These are phyloP conservation scores for Poecilia velifera DNA, from an alignment of 2,797 vertebrate genomes.

Conservation along the genomic window DNA sequence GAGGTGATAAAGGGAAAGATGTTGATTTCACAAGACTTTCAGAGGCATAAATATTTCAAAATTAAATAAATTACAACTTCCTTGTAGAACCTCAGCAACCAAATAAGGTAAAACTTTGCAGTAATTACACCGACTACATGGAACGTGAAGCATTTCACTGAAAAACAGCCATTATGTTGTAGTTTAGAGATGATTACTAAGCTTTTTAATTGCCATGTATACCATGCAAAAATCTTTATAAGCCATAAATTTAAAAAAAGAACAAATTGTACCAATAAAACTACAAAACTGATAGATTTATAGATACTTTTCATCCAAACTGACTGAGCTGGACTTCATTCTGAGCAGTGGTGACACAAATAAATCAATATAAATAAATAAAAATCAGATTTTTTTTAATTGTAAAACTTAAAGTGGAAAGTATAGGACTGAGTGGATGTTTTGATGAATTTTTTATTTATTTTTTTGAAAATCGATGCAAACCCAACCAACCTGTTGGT, in stretches of 20 bases:
- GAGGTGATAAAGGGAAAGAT: not conserved
- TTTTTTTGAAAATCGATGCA: too few species aligned
- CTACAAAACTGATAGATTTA: too few species aligned
- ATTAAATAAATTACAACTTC: not conserved
- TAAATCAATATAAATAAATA: not conserved
- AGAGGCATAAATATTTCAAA: not conserved
- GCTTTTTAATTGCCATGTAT: not conserved
- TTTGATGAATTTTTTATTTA: too few species aligned
- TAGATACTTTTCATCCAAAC: too few species aligned
- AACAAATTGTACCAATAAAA: too few species aligned
- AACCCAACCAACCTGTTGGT: slow-evolving; percentile 89
- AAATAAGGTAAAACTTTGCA: not conserved
- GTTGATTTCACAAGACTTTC: not conserved
- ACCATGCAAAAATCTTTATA: not conserved
- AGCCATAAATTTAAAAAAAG: not conserved
- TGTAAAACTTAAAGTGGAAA: not conserved
- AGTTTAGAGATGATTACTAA: not conserved
- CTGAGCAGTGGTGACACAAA: not conserved
- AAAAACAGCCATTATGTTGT: not conserved
- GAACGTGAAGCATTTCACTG: not conserved
- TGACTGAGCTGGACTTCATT: too few species aligned
- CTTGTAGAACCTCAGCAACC: not conserved
- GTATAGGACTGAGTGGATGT: not conserved
- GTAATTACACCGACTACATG: not conserved
- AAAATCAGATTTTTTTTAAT: not conserved